Percentiles rank a stretch among this genome's conserved stretches.
phyloP scores from a whole-genome alignment of 2,888 invertebrate species.

The Leptura quadrifasciata region DNA sequence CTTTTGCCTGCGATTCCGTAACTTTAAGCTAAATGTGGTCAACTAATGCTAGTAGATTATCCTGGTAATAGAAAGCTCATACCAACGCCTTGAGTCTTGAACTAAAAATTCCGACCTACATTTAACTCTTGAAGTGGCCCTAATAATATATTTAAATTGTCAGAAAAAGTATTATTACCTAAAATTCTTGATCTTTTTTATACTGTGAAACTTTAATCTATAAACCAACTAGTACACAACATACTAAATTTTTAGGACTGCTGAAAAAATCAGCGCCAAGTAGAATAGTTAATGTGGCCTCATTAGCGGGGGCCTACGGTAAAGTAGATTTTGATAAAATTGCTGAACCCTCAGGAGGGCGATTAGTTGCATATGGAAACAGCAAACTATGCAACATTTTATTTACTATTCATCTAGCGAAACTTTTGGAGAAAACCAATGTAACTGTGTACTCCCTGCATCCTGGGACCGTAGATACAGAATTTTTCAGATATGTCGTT shows the following conservation, averaged over 20 bases:
- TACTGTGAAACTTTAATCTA: neutral
- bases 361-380: constrained; percentile 51
- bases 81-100: too few relatives aligned
- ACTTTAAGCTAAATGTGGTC: too few relatives aligned
- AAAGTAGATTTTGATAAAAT: constrained; percentile 40
- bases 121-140: too few relatives aligned
- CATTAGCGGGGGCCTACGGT: constrained; percentile 53
- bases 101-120: too few relatives aligned
- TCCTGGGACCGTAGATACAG: constrained; percentile 62
- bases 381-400: constrained; percentile 63
- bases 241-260: constrained; percentile 73
- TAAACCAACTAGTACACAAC: neutral
- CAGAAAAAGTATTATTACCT: too few relatives aligned
- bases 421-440: constrained; percentile 55
- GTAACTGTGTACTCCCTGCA: constrained; percentile 62
- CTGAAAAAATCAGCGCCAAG: constrained; percentile 68
- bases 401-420: constrained; percentile 60
- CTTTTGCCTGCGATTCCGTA: too few relatives aligned
- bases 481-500: constrained; percentile 50
- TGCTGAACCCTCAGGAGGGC: constrained; percentile 56
- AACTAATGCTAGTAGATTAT: too few relatives aligned
- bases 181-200: too few relatives aligned
- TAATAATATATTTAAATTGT: too few relatives aligned
- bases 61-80: too few relatives aligned
- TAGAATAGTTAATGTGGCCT: constrained; percentile 64